These are phyloP conservation scores for Rhinichthys klamathensis DNA, from an alignment of 2,113 vertebrate species.

Conservation along the genomic window DNA sequence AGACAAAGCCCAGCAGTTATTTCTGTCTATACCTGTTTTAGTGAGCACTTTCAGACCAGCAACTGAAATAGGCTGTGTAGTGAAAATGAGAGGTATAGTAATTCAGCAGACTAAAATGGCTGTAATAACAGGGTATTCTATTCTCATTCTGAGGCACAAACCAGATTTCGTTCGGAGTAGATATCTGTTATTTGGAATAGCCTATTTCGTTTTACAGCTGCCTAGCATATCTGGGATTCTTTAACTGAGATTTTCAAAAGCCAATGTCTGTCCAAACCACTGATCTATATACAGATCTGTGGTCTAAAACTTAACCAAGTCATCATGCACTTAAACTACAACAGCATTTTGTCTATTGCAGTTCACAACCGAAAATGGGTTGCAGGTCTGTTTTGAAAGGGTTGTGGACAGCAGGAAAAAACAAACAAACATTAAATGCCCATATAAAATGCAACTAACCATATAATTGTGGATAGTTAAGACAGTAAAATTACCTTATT, in stretches of 20 bases:
- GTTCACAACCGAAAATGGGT: neutral
- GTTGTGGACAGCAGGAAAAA: neutral
- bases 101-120: constrained; percentile 44
- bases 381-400: neutral
- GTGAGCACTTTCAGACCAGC: constrained; percentile 27
- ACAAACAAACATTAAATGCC: neutral
- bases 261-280: neutral
- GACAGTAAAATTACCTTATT: neutral
- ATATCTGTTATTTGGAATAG: constrained; percentile 30
- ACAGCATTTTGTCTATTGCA: constrained; percentile 10
- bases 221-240: neutral
- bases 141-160: constrained; percentile 16
- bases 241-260: constrained; percentile 14
- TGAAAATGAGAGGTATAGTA: constrained; percentile 25
- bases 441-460: neutral
- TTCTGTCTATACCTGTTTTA: constrained; percentile 35
- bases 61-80: constrained; percentile 37
- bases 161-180: constrained; percentile 5
- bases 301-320: neutral
- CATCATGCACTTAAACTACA: constrained; percentile 1
- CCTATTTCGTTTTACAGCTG: constrained; percentile 17
- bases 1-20: constrained; percentile 27
- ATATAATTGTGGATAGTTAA: neutral
- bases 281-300: too few relatives aligned
- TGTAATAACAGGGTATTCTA: constrained; percentile 35